These are phyloP conservation scores for Drosophila santomea DNA, from an alignment of 1,140 invertebrate species.

Conservation along the genomic window DNA sequence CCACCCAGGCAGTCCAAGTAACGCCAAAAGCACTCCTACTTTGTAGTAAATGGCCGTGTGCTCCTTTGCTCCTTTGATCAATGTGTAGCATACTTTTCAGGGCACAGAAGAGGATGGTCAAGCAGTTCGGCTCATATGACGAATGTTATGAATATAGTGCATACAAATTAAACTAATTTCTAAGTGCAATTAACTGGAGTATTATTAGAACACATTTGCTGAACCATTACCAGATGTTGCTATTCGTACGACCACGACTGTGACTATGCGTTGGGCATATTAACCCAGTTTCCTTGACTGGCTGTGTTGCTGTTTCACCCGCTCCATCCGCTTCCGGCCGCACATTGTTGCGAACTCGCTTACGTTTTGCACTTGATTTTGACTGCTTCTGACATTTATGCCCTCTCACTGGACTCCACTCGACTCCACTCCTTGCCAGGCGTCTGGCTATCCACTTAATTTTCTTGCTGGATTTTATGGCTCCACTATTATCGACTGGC, in stretches of 20 bases:
- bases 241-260: background rate
- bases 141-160: no score
- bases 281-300: conserved; percentile 38
- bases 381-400: conserved; percentile 80
- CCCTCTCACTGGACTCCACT: conserved; percentile 32
- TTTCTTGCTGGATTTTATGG: conserved; percentile 75
- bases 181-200: background rate
- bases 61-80: conserved; percentile 13
- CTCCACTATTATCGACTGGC: conserved; percentile 65
- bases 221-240: background rate
- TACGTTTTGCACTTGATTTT: conserved; percentile 62
- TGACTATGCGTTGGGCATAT: conserved; percentile 15
- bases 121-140: background rate
- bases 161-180: background rate
- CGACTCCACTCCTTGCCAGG: background rate
- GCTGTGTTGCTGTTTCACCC: conserved; percentile 5
- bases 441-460: conserved; percentile 59
- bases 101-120: background rate
- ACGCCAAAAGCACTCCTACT: conserved; percentile 19
- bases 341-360: conserved; percentile 40
- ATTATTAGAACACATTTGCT: background rate
- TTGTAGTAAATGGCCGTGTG: conserved; percentile 11
- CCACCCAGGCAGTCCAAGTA: conserved; percentile 7
- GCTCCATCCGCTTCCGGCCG: conserved; percentile 1
- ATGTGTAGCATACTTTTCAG: conserved; percentile 24